phyloP scores from a whole-genome alignment of 2,888 invertebrate genomes.

The Nasonovia ribisnigri region DNA sequence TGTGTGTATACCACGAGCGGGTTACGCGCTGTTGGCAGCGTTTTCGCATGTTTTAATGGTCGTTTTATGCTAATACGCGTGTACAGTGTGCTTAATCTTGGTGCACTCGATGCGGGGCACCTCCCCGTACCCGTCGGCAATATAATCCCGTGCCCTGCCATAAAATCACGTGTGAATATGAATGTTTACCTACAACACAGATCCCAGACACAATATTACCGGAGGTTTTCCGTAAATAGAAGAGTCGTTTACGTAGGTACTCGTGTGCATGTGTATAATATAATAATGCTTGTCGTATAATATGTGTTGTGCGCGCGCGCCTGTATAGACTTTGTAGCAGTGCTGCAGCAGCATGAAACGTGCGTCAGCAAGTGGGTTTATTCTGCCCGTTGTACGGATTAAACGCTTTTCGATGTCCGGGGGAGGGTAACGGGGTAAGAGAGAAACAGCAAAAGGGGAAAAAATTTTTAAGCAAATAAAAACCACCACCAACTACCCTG shows the following conservation, averaged over 20 bases:
- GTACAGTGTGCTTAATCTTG: conserved; percentile 56
- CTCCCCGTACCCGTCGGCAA: not conserved
- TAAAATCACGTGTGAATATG: conserved; percentile 60
- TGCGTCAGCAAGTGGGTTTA: not conserved
- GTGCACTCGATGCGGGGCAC: conserved; percentile 19
- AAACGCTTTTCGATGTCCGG: conserved; percentile 24
- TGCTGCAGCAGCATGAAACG: not conserved
- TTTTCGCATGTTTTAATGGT: conserved; percentile 50
- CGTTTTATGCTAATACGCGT: conserved; percentile 52
- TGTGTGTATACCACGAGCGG: not conserved
- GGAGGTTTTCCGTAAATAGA: conserved; percentile 44
- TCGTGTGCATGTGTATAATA: not conserved
- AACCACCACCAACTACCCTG: not conserved
- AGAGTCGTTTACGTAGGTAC: conserved; percentile 21
- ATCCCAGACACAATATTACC: conserved; percentile 54
- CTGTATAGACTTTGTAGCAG: not conserved
- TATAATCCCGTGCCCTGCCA: conserved; percentile 41
- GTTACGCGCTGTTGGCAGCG: not conserved
- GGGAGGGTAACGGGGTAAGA: too few relatives aligned
- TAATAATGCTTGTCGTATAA: not conserved
- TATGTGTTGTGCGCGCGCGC: not conserved
- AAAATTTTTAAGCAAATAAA: conserved; percentile 3
- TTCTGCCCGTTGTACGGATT: conserved; percentile 28
- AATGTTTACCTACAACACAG: conserved; percentile 58
- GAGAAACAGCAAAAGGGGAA: not conserved